Evolutionary conservation across 2,888 invertebrate species (phyloP), one percentile per base, ranked within the genome.

Genomic region (Cheilosia vernalis): DNA sequence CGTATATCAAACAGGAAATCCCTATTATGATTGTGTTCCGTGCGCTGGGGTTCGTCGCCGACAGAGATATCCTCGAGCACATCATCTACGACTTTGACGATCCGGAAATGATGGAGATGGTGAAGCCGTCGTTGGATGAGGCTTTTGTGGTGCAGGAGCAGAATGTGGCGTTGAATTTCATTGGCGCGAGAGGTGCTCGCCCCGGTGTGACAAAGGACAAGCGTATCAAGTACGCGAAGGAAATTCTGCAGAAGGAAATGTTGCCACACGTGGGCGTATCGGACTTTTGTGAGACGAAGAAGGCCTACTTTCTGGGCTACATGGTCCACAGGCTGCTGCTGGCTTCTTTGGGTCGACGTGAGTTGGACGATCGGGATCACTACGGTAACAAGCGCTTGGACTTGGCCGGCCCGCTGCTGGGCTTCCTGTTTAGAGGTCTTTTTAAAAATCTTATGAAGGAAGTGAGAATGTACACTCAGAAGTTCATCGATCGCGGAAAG

Each of bases 101-200:
- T 93, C 99, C 98, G 7, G 99, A 99, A 93, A 99, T 99, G 99
- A 99, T 99, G 99, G 99, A 99, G 94, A 99, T 99, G 99, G 99
- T 98, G 0, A 99, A 99, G 92, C 99, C 99, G 0, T 99, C 99
- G 0, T 93, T 99, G 74, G 99, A 99, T 93, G 99, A 99, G 93
- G 99, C 99, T 53, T 99, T 99, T 92, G 99, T 99, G 0, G 98
- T 99, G 88, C 99, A 99, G 93, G 99, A 99, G 91, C 99, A 99
- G 92, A 98, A 97, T 93, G 98, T 99, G 4, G 99, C 99, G 0
- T 93, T 99, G 19, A 99, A 99, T 93, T 99, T 99, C 89, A 99
- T 99, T 89, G 99, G 99, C 87, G 96, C 98, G 10, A 95, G 99
- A 92, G 99, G 99, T 88, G 99, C 99, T 30, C 94, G 97, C 64